phyloP scores from a whole-genome alignment of 2,797 vertebrate genomes.

The Alfaro cultratus region DNA sequence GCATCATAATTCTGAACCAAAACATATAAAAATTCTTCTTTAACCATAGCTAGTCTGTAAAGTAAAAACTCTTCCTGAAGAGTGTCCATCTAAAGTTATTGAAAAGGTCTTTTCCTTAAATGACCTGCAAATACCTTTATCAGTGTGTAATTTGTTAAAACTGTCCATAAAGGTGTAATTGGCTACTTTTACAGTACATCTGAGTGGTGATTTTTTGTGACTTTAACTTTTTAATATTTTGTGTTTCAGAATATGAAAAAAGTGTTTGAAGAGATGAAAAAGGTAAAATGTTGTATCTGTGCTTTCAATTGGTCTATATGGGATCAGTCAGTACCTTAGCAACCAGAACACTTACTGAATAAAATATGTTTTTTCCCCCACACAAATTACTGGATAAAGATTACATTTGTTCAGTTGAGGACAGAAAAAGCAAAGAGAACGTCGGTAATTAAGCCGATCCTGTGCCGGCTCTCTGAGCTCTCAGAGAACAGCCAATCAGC shows the following conservation, averaged over 20 bases:
- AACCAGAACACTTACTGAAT: constrained; percentile 2
- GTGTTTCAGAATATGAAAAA: background rate
- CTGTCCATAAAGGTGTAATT: background rate
- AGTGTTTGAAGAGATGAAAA: background rate
- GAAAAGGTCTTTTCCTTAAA: background rate
- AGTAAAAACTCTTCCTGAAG: background rate
- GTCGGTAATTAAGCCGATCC: background rate
- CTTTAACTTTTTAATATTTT: background rate
- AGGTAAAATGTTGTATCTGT: background rate
- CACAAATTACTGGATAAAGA: background rate
- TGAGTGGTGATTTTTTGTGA: background rate
- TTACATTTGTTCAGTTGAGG: background rate
- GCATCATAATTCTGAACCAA: too few relatives aligned
- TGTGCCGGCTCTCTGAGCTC: background rate
- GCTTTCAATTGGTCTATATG: background rate
- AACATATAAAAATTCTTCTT: background rate
- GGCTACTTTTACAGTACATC: background rate
- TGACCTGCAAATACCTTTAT: background rate
- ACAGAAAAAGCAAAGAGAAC: constrained; percentile 1
- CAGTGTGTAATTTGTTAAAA: background rate
- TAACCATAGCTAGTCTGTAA: background rate
- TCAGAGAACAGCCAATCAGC: constrained; percentile 15
- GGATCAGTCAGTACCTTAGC: background rate
- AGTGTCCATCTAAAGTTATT: background rate
- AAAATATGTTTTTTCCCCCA: background rate